A percentile compares a stretch with the other conserved stretches of the same genome.
Conservation (phyloP, 2,888 invertebrate species). For the Andrena marginata region DNA sequence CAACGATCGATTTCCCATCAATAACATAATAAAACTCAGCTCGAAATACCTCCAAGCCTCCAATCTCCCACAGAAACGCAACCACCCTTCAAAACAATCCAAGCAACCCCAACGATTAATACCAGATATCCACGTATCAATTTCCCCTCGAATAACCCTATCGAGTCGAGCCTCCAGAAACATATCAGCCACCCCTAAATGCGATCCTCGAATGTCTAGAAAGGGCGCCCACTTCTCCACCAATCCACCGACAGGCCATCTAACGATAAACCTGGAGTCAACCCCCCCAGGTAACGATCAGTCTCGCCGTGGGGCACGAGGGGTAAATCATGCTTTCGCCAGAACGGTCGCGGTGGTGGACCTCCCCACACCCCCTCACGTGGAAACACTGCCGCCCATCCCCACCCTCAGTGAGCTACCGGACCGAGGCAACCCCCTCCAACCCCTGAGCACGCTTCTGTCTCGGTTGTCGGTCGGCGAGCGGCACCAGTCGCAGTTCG, state of each 20-base stretch:
- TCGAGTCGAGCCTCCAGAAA: too few species aligned
- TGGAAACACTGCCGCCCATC: conserved; percentile 40
- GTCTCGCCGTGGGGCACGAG: background rate
- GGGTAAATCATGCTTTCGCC: conserved; percentile 38
- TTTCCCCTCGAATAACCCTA: too few species aligned
- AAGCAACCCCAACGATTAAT: too few species aligned
- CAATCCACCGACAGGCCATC: background rate
- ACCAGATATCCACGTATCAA: too few species aligned
- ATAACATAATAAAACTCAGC: too few species aligned
- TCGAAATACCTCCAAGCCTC: too few species aligned
- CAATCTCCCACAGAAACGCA: too few species aligned
- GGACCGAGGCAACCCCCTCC: conserved; percentile 54
- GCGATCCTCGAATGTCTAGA: background rate
- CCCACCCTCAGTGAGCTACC: conserved; percentile 51
- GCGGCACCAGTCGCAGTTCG: conserved; percentile 68
- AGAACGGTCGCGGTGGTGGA: conserved; percentile 9
- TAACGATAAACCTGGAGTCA: background rate
- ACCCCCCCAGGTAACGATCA: conserved; percentile 28
- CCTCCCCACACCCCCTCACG: conserved; percentile 1
- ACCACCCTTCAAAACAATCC: too few species aligned
- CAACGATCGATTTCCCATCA: too few species aligned
- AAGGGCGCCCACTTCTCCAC: background rate
- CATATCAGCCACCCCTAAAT: too few species aligned
- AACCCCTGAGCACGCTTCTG: conserved; percentile 74
- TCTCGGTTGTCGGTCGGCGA: conserved; percentile 52